These are phyloP conservation scores for Tuta absoluta DNA, from an alignment of 2,888 invertebrate species.

Conservation along the genomic window DNA sequence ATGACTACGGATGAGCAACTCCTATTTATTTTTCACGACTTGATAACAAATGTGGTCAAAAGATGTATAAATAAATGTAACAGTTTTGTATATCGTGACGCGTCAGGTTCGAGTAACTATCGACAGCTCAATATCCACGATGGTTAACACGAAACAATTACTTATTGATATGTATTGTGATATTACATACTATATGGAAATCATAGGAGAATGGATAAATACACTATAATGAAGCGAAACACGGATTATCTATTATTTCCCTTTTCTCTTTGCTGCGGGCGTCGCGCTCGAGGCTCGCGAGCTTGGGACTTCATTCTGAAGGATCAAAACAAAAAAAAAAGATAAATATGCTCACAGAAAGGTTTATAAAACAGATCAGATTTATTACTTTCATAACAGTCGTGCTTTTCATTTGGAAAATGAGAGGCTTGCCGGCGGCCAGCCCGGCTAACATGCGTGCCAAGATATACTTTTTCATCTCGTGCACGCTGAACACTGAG, in stretches of 20 bases:
- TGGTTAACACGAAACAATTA: slow-evolving; percentile 52
- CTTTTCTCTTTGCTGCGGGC: slow-evolving; percentile 76
- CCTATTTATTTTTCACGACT: too few species aligned
- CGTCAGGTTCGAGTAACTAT: slow-evolving; percentile 52
- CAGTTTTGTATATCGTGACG: slow-evolving; percentile 52
- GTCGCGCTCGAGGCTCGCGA: slow-evolving; percentile 70
- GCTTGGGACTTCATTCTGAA: slow-evolving; percentile 58
- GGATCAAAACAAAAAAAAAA: background rate
- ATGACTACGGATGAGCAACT: too few species aligned
- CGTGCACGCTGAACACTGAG: too few species aligned
- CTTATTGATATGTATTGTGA: slow-evolving; percentile 77
- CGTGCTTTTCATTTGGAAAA: too few species aligned
- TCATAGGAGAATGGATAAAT: slow-evolving; percentile 72
- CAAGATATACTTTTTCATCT: too few species aligned
- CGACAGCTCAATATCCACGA: slow-evolving; percentile 44
- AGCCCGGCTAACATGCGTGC: too few species aligned
- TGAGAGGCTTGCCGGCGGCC: too few species aligned
- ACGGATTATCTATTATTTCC: slow-evolving; percentile 72
- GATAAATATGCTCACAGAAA: background rate
- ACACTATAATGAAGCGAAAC: slow-evolving; percentile 70
- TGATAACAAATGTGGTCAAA: too few species aligned
- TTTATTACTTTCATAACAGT: too few species aligned
- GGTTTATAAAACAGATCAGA: too few species aligned
- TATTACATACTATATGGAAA: slow-evolving; percentile 78
- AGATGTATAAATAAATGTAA: background rate